These are phyloP conservation scores for Thalassarche chlororhynchos DNA, from an alignment of 2,113 vertebrate genomes.

Conservation along the genomic window DNA sequence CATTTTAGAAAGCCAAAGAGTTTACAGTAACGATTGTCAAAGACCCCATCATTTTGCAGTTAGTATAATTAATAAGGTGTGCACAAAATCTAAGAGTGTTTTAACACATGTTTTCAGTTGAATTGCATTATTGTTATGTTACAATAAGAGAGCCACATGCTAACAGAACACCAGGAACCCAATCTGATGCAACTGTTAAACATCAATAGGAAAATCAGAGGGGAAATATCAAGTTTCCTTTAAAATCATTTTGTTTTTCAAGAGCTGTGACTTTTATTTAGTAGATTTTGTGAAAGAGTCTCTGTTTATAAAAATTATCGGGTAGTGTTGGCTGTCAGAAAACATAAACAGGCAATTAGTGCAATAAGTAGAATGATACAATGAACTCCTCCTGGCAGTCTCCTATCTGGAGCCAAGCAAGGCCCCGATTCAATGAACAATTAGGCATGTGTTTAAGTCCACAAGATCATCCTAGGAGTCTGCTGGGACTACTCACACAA, in stretches of 20 bases:
- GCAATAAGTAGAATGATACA: neutral
- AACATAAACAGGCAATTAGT: constrained; percentile 63
- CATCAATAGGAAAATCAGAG: constrained; percentile 5
- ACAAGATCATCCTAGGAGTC: neutral
- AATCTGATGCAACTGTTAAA: neutral
- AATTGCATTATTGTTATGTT: constrained; percentile 51
- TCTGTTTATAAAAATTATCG: constrained; percentile 63
- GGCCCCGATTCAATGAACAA: neutral
- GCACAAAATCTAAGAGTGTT: constrained; percentile 36
- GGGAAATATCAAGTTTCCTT: constrained; percentile 32
- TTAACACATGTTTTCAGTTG: constrained; percentile 38
- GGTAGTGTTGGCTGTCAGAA: constrained; percentile 60
- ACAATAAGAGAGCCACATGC: constrained; percentile 52
- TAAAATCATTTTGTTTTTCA: constrained; percentile 34
- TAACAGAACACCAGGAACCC: constrained; percentile 26
- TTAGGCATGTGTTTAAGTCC: neutral
- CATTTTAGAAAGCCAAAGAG: constrained; percentile 20
- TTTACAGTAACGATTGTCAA: constrained; percentile 47
- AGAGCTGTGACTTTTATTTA: constrained; percentile 35
- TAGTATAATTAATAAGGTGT: constrained; percentile 70
- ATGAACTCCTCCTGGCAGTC: constrained; percentile 14
- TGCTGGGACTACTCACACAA: neutral
- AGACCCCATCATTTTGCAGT: constrained; percentile 62
- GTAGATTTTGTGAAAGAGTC: constrained; percentile 17
- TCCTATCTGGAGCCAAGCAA: neutral